Evolutionary conservation across 2,888 invertebrate species (phyloP), one percentile per base, ranked within the genome.

Genomic region (Rhorus exstirpatorius): DNA sequence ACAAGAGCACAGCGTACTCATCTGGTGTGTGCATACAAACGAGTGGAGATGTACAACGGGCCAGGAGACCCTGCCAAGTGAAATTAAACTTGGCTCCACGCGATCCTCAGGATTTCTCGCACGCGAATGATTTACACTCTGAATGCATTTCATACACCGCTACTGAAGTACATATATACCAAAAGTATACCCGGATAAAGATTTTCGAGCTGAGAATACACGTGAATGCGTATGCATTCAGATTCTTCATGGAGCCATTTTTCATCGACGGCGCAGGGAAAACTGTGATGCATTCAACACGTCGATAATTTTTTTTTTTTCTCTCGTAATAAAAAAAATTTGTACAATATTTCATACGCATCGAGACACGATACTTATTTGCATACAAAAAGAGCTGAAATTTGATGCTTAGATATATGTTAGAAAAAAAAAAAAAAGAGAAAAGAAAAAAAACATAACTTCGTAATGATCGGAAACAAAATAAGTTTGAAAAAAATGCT

Each of bases 51-150:
- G 55, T 26, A 35, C 31, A 58, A 26, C n/a, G 31, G 35, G 35
- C 35, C 6, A 14, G 58, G 58, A 58, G 14, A 58, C 6, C 26
- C 21, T 70, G 58, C 46, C 46, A 44, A 70, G 80, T 55, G 35
- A 77, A 77, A 81, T 81, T 81, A 81, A 81, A 77, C 71, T 65
- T 44, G 58, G 24, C 60, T 65, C 19, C 10, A 14, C 26, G 51
- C 21, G 55, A 17, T 38, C 51, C 61, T 24, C 38, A 41, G 61
- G 38, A 74, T 74, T 38, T 51, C 12, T 24, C 38, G n/a, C 61
- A 24, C 61, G 49, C 31, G 49, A 74, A 31, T 74, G 72, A 61
- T 51, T 61, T 35, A 41, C 49, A 49, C 10, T 35, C 51, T 74
- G 24, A 46, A 61, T 61, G 19, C n/a, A 7, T 6, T 12, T 4